Evolutionary conservation across 2,113 vertebrate species (phyloP).

Genomic region (Bostrychus sinensis): DNA sequence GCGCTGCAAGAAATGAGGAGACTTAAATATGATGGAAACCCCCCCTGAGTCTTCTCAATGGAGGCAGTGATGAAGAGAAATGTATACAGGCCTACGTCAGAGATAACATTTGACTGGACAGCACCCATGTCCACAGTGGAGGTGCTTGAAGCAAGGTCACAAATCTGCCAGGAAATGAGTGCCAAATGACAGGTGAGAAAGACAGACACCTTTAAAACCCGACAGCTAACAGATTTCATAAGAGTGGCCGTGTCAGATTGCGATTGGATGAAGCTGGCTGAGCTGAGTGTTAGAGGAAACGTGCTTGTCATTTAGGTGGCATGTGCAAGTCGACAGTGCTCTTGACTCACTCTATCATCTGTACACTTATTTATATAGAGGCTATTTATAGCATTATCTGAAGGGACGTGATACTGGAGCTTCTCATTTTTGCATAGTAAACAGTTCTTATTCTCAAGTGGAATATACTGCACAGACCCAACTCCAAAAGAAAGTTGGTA

Average conservation of each 20-base stretch:
- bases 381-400: background rate
- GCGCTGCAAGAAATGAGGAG: background rate
- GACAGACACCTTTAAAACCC: background rate
- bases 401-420: background rate
- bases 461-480: background rate
- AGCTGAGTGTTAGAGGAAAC: constrained; percentile 1
- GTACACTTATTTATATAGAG: constrained; percentile 5
- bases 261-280: background rate
- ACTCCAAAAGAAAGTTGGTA: background rate
- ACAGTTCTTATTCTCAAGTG: background rate
- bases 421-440: background rate
- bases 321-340: constrained; percentile 1
- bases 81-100: background rate
- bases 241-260: background rate
- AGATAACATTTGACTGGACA: background rate
- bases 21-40: background rate
- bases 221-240: background rate
- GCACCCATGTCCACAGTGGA: background rate
- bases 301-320: background rate
- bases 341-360: constrained; percentile 5
- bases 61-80: background rate
- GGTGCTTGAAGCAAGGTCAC: background rate
- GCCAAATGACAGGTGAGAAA: background rate
- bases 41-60: constrained; percentile 2
- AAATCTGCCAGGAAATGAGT: background rate